phyloP scores from a whole-genome alignment of 1,140 invertebrate species.

The Papilio glaucus region DNA sequence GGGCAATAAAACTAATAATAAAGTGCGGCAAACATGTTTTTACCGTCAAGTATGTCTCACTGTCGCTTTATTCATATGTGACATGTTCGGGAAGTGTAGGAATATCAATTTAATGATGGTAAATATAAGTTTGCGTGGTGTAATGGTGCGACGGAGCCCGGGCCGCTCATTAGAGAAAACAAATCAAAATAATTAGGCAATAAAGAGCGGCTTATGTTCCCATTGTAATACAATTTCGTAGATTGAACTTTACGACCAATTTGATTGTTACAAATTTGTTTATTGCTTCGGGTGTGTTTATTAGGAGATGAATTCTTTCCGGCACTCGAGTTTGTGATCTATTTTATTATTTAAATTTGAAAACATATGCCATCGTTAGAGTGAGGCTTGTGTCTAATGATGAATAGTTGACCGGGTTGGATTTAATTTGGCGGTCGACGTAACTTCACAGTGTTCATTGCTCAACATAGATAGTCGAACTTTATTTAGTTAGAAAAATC shows the following conservation, averaged over 20 bases:
- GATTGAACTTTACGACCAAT: constrained; percentile 66
- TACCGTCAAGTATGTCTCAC: constrained; percentile 10
- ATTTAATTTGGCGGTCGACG: neutral
- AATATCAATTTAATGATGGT: constrained; percentile 1
- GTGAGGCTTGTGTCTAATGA: neutral
- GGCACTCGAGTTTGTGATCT: constrained; percentile 18
- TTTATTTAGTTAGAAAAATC: too few relatives aligned
- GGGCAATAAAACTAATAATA: constrained; percentile 63
- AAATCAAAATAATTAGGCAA: constrained; percentile 79
- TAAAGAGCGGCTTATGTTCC: constrained; percentile 67
- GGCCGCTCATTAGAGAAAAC: constrained; percentile 74
- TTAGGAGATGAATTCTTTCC: constrained; percentile 40
- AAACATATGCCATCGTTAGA: constrained; percentile 8
- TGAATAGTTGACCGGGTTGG: neutral
- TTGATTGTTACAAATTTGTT: constrained; percentile 78
- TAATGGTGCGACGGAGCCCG: constrained; percentile 59
- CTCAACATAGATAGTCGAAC: too few relatives aligned
- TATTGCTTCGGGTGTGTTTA: constrained; percentile 55
- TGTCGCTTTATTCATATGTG: constrained; percentile 18
- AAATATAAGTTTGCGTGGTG: constrained; percentile 35
- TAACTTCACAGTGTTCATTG: neutral
- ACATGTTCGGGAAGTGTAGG: constrained; percentile 42
- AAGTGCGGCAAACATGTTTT: constrained; percentile 40
- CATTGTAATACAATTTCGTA: constrained; percentile 70
- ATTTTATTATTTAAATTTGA: constrained; percentile 25